Conservation (phyloP, 2,113 vertebrate species). For the Pavo muticus region DNA sequence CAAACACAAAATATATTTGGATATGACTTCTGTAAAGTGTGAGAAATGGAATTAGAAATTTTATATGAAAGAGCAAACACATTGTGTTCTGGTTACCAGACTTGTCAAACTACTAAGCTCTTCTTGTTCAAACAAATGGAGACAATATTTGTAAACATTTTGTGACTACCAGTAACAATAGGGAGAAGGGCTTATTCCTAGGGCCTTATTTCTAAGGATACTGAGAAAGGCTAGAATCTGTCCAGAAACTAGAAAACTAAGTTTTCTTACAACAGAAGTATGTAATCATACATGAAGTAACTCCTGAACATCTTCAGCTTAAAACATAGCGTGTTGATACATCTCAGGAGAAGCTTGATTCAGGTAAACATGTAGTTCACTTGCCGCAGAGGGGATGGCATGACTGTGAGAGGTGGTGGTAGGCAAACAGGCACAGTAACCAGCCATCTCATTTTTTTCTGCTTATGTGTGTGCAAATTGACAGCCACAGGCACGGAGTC, state of each 20-base stretch:
- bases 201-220: not conserved
- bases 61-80: not conserved
- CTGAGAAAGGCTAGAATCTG: not conserved
- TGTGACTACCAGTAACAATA: not conserved
- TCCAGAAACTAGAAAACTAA: not conserved
- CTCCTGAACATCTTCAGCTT: not conserved
- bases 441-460: not conserved
- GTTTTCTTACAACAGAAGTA: not conserved
- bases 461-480: not conserved
- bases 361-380: fast-evolving
- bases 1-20: not conserved
- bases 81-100: not conserved
- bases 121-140: not conserved
- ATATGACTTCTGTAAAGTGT: not conserved
- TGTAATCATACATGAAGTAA: not conserved
- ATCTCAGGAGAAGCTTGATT: not conserved
- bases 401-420: fast-evolving
- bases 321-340: not conserved
- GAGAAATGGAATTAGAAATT: not conserved
- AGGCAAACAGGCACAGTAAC: not conserved
- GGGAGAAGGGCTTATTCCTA: not conserved
- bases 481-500: not conserved
- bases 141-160: not conserved
- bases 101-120: not conserved
- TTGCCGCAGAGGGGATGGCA: not conserved